A percentile compares a stretch with the other conserved stretches of the same genome.
These are phyloP conservation scores for Poecilia wingei DNA, from an alignment of 2,797 vertebrate species.

Conservation along the genomic window DNA sequence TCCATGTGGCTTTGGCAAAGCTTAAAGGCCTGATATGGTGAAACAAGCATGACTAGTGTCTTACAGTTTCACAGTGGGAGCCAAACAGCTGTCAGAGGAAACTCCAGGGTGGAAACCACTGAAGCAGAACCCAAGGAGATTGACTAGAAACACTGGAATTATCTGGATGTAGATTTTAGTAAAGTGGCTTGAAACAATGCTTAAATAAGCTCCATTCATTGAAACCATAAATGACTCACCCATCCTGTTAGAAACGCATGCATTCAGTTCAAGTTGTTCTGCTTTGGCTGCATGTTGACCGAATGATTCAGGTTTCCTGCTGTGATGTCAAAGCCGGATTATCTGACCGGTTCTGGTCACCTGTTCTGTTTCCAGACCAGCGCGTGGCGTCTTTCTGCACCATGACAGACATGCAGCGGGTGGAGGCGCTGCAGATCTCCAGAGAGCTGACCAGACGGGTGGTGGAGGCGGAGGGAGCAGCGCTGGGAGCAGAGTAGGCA, in stretches of 20 bases:
- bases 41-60: slow-evolving; percentile 66
- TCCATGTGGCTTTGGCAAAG: slow-evolving; percentile 67
- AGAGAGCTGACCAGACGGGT: slow-evolving; percentile 87
- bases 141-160: slow-evolving; percentile 49
- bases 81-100: slow-evolving; percentile 69
- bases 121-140: slow-evolving; percentile 51
- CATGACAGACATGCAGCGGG: slow-evolving; percentile 90
- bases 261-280: slow-evolving; percentile 29
- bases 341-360: slow-evolving; percentile 31
- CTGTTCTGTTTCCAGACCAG: slow-evolving; percentile 85
- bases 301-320: slow-evolving; percentile 25
- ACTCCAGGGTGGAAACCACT: slow-evolving; percentile 53
- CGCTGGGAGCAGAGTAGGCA: slow-evolving; percentile 86
- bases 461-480: slow-evolving; percentile 84
- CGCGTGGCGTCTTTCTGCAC: slow-evolving; percentile 93
- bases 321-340: slow-evolving; percentile 21
- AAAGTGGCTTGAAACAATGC: slow-evolving; percentile 10
- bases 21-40: slow-evolving; percentile 61
- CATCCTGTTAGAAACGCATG: slow-evolving; percentile 44
- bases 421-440: slow-evolving; percentile 85
- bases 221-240: slow-evolving; percentile 50
- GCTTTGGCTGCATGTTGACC: slow-evolving; percentile 37
- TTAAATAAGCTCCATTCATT: slow-evolving; percentile 40
- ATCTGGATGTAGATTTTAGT: slow-evolving; percentile 14
- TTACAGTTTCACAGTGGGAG: slow-evolving; percentile 54